These are phyloP conservation scores for Takifugu ocellatus DNA, from an alignment of 2,797 vertebrate species.

Conservation along the genomic window DNA sequence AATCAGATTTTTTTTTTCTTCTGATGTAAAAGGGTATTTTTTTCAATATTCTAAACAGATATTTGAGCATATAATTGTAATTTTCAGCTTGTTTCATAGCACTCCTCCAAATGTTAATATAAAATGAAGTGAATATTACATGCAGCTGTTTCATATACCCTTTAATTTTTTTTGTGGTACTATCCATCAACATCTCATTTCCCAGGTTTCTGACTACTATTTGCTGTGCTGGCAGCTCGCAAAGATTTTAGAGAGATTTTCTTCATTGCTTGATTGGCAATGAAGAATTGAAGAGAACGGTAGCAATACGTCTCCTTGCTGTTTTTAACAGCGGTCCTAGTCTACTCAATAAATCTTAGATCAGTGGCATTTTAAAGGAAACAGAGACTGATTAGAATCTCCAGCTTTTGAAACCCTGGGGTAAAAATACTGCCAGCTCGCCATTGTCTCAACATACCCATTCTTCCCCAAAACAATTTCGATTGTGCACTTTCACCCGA, in stretches of 20 bases:
- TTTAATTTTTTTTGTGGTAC: too few relatives aligned
- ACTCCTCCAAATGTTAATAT: too few relatives aligned
- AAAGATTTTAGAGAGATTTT: background rate
- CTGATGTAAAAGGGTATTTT: too few relatives aligned
- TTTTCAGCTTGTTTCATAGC: too few relatives aligned
- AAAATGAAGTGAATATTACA: too few relatives aligned
- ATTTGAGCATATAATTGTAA: too few relatives aligned
- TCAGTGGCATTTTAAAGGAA: slow-evolving; percentile 55
- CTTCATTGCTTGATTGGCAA: background rate
- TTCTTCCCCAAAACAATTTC: slow-evolving; percentile 69
- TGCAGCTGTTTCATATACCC: too few relatives aligned
- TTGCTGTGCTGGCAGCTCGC: slow-evolving; percentile 13
- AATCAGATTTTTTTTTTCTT: too few relatives aligned
- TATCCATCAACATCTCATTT: too few relatives aligned
- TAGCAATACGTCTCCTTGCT: slow-evolving; percentile 25
- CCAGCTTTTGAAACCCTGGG: slow-evolving; percentile 49
- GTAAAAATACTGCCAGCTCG: slow-evolving; percentile 58
- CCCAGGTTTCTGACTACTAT: slow-evolving; percentile 20
- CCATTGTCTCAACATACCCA: slow-evolving; percentile 60
- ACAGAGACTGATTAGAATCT: slow-evolving; percentile 40
- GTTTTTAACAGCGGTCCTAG: slow-evolving; percentile 12
- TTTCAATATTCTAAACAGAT: too few relatives aligned
- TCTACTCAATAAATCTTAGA: slow-evolving; percentile 45
- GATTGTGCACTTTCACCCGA: slow-evolving; percentile 49
- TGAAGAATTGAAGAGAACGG: slow-evolving; percentile 22